Base-by-base conservation (phyloP, 2,888 invertebrate species). In the Drosophila paramelanica region DNA sequence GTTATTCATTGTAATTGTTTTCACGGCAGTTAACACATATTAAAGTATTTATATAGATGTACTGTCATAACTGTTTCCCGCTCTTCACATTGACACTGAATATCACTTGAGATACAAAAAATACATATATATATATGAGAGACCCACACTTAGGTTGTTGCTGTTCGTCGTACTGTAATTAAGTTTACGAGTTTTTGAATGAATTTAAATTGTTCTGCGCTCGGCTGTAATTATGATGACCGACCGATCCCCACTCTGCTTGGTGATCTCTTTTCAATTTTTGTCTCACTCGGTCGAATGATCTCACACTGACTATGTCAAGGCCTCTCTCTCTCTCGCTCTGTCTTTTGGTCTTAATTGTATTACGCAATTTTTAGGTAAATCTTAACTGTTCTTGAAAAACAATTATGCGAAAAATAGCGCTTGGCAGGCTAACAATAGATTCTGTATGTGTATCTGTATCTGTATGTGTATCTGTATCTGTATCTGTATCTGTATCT, bases 131-230 rank as follows among this genome's bases (percentile, higher is more conserved):
- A 45, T 56, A 60, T 46, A 50, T 41, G 57, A 49, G 41, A 17
- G 14, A 10, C 43, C 41, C 38, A 23, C 41, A 59, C 39, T 69
- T 75, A 27, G 49, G 39, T 65, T 66, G 36, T 41, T 49, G 51
- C 47, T 55, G 56, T 46, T 56, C 46, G 41, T 39, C 42, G 49
- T 67, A 13, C 60, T 49, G 60, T 89, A 89, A 87, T 85, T 87
- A 81, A 67, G 69, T 73, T 83, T 77, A 69, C 77, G 69, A 75
- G 65, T 69, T 67, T 71, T 74, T 81, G 68, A 87, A 88, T 80
- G 81, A 83, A 80, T 69, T 88, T 66, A 61, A 88, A 83, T 86
- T 82, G 75, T 82, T 82, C 55, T 82, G 88, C 83, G 70, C 27
- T 50, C 61, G 62, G 45, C 55, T 49, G 45, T 67, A 79, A 82